Percentiles rank a stretch among this genome's conserved stretches.
phyloP scores from a whole-genome alignment of 2,113 vertebrate genomes.

The Balaenoptera acutorostrata region DNA sequence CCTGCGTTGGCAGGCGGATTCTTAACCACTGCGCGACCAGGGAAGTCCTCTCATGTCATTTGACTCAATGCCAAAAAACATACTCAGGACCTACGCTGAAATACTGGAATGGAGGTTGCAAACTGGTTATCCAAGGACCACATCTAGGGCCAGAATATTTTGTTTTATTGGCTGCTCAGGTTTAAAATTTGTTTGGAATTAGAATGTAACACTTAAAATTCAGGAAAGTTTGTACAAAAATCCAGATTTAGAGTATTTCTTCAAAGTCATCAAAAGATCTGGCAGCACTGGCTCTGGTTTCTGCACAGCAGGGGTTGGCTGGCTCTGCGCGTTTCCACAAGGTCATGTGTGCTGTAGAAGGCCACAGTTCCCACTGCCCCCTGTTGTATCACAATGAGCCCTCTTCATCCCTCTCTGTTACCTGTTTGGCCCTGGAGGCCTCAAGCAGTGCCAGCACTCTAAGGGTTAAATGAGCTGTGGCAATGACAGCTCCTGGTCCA shows the following conservation, averaged over 20 bases:
- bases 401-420: accelerated
- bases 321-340: accelerated
- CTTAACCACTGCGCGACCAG: too few species aligned
- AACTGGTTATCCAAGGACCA: neutral
- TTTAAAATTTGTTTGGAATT: neutral
- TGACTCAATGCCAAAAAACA: neutral
- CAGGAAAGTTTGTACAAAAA: neutral
- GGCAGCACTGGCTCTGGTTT: neutral
- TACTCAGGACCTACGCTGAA: neutral
- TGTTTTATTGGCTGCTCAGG: neutral
- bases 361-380: accelerated
- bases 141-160: accelerated
- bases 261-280: neutral
- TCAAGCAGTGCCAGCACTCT: accelerated
- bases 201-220: neutral
- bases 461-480: neutral
- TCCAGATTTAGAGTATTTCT: neutral
- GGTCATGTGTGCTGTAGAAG: accelerated
- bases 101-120: neutral
- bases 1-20: too few species aligned
- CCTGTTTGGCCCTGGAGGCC: neutral
- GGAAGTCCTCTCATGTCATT: neutral
- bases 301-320: accelerated
- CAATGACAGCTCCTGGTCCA: neutral
- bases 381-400: accelerated